phyloP scores from a whole-genome alignment of 1,140 invertebrate species.

The Oncopodura yosiiana region DNA sequence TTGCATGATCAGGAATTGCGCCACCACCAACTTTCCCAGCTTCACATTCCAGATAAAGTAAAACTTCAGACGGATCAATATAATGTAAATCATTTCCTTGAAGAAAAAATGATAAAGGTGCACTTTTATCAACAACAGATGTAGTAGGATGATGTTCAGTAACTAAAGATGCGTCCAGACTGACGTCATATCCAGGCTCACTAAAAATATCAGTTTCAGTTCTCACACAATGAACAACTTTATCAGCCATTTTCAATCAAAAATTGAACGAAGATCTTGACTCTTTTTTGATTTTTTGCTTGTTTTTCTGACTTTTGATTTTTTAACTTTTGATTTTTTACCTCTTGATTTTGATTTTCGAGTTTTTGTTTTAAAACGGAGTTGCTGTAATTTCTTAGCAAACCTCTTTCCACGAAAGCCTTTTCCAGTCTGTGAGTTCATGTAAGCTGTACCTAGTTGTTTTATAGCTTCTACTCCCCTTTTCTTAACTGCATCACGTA shows the following conservation, averaged over 20 bases:
- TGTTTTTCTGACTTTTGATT: neutral
- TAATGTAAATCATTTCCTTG: slow-evolving; percentile 39
- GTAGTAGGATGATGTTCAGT: slow-evolving; percentile 42
- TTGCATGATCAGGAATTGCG: slow-evolving; percentile 11
- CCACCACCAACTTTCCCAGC: slow-evolving; percentile 33
- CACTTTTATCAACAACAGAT: slow-evolving; percentile 36
- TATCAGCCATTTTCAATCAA: slow-evolving; percentile 34
- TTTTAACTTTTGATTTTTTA: neutral
- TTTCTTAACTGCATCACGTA: slow-evolving; percentile 3
- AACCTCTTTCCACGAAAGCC: neutral
- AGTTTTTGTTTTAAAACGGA: neutral
- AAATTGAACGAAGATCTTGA: slow-evolving; percentile 6
- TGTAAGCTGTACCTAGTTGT: neutral
- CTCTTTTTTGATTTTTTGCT: neutral
- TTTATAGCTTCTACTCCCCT: neutral
- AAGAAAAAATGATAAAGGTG: slow-evolving; percentile 41
- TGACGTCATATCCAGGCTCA: slow-evolving; percentile 41
- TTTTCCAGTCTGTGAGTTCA: slow-evolving; percentile 8
- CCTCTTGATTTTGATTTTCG: neutral
- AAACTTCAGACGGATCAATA: slow-evolving; percentile 39
- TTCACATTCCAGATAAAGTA: slow-evolving; percentile 38
- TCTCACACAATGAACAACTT: slow-evolving; percentile 36
- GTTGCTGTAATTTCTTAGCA: no score
- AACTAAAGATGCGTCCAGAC: slow-evolving; percentile 38
- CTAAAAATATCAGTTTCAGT: slow-evolving; percentile 43